Conservation (phyloP, 2,888 invertebrate genomes). For the Sarcophaga caerulescens region DNA sequence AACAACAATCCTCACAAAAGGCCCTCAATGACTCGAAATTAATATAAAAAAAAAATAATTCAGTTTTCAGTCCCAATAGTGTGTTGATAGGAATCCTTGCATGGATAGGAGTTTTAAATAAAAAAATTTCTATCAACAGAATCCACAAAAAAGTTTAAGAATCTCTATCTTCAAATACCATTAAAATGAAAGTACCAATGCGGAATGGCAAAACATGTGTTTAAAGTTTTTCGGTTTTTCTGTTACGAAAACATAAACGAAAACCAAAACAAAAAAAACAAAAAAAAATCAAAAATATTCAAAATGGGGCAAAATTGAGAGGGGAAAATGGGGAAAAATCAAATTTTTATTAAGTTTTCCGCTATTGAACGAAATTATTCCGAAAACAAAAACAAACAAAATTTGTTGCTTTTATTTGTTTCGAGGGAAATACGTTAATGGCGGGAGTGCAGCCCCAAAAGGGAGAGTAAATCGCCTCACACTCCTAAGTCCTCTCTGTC, state of each 20-base stretch:
- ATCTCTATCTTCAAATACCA: background rate
- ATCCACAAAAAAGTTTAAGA: background rate
- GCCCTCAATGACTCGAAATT: too few relatives aligned
- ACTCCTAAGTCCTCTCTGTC: too few relatives aligned
- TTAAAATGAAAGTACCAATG: background rate
- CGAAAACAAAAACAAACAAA: background rate
- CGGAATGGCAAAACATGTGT: conserved; percentile 28
- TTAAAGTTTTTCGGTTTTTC: background rate
- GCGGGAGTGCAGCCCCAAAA: background rate
- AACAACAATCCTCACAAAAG: too few relatives aligned
- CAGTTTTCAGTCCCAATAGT: too few relatives aligned
- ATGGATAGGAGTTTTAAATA: too few relatives aligned
- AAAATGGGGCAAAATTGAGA: background rate
- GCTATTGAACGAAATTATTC: conserved; percentile 10
- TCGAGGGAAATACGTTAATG: background rate
- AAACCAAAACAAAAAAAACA: conserved; percentile 3
- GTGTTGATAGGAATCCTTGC: too few relatives aligned
- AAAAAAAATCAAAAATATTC: background rate
- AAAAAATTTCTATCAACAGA: too few relatives aligned
- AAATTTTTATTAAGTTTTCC: conserved; percentile 43
- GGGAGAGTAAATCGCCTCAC: background rate
- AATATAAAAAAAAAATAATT: too few relatives aligned
- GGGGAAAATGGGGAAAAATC: background rate
- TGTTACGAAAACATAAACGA: background rate
- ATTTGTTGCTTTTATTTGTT: conserved; percentile 1